Evolutionary conservation across 2,113 vertebrate genomes (phyloP).

Genomic region (Gasterosteus aculeatus): DNA sequence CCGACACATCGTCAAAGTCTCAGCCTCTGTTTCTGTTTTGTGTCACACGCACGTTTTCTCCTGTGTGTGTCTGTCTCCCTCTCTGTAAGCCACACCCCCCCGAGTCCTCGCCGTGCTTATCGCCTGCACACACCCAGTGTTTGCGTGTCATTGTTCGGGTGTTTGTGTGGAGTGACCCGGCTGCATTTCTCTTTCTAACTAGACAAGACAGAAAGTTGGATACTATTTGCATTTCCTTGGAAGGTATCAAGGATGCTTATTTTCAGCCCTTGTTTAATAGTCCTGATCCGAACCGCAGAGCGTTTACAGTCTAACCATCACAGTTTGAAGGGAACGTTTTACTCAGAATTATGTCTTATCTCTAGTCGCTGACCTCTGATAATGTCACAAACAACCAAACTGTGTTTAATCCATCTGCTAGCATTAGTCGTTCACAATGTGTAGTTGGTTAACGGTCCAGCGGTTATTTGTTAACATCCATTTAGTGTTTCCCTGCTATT

Average conservation of each 20-base stretch:
- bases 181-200: neutral
- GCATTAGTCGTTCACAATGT: no score
- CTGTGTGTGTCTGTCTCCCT: neutral
- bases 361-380: neutral
- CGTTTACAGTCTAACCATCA: no score
- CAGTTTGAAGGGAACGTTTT: no score
- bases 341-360: no score
- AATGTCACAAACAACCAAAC: no score
- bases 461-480: neutral
- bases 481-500: neutral
- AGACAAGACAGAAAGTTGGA: neutral
- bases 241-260: neutral
- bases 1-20: neutral
- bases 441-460: neutral
- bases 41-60: slow-evolving; percentile 11
- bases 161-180: neutral
- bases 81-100: slow-evolving; percentile 21
- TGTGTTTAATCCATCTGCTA: no score
- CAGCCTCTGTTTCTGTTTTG: slow-evolving; percentile 31
- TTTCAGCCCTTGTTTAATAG: no score
- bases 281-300: no score
- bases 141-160: neutral
- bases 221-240: no score
- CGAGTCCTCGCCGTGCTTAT: slow-evolving; percentile 10
- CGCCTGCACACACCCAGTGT: slow-evolving; percentile 33